Base-by-base conservation (phyloP, 2,113 vertebrate species). In the Phaethornis superciliosus region DNA sequence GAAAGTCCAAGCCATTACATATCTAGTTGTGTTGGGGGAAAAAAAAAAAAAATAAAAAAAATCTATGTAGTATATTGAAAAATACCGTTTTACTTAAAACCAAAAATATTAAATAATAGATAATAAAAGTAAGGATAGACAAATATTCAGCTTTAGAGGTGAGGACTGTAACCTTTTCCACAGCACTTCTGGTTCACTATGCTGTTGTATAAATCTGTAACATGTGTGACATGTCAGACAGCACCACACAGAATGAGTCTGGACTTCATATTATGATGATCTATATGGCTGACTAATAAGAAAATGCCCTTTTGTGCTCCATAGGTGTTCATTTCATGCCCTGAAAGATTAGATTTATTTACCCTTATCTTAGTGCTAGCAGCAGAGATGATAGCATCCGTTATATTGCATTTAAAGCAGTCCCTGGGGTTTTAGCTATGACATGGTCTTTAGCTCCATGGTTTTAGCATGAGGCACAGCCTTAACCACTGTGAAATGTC, bases 341-440 rank as follows among this genome's bases (percentile, higher is more conserved):
- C 23, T 44, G 55, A 85, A 85, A 47, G 44, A 85, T 22, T 80
- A 51, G 30, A 80, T 88, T 85, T 88, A 56, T 63, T 83, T 80
- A 42, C 35, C 12, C 22, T 70, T 90, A 85, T 59, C 37, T 70
- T 32, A 52, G 10, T 13, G 28, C 44, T 83, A 74, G 32, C 0
- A 3, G 55, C 37, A 88, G 85, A 88, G 55, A 51, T 59, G 35
- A 23, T 82, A 91, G 77, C 28, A 51, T 3, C 3, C 35, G 30
- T 8, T 35, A 2, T 75, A 22, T 24, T 78, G 10, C 85, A 82
- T 89, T 89, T 35, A 91, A 49, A 89, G 26, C 20, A 46, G 5
- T n/a, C 59, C 19, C 63, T 76, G 19, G n/a, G 7, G 2, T 77
- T 33, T 85, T 55, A 80, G 17, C 17, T 74, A 18, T 4, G 6